Conservation (phyloP, 2,797 vertebrate genomes). For the Sebastes iracundus region DNA sequence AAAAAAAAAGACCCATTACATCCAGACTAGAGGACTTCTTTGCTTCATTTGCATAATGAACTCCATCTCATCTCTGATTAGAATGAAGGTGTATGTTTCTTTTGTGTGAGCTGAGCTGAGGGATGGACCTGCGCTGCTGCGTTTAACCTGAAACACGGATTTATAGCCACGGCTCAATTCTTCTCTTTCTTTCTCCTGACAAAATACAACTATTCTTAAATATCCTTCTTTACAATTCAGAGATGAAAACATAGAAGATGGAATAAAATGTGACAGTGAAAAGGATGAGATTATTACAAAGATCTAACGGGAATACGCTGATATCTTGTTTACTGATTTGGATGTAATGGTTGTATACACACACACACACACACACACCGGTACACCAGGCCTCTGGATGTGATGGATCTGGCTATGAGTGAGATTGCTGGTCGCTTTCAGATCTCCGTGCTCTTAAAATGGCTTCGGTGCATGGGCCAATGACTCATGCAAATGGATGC, state of each 20-base stretch:
- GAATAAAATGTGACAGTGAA: neutral
- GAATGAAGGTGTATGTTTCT: slow-evolving; percentile 19
- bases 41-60: slow-evolving; percentile 34
- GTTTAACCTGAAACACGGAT: slow-evolving; percentile 22
- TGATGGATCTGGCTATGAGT: slow-evolving; percentile 41
- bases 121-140: slow-evolving; percentile 15
- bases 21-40: slow-evolving; percentile 8
- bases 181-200: neutral
- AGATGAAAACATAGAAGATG: neutral
- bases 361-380: too few species aligned
- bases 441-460: slow-evolving; percentile 66
- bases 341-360: neutral
- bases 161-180: neutral
- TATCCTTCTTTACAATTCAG: slow-evolving; percentile 1
- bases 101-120: slow-evolving; percentile 32
- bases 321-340: slow-evolving; percentile 27
- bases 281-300: slow-evolving; percentile 3
- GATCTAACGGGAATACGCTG: neutral
- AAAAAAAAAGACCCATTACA: neutral
- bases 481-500: slow-evolving; percentile 75
- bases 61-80: slow-evolving; percentile 26
- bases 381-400: slow-evolving; percentile 4
- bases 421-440: slow-evolving; percentile 35
- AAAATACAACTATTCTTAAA: slow-evolving; percentile 6
- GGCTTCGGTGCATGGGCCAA: slow-evolving; percentile 63